Percentiles rank a stretch among this genome's conserved stretches.
Conservation (phyloP, 2,113 vertebrate species). For the Podocnemis expansa region DNA sequence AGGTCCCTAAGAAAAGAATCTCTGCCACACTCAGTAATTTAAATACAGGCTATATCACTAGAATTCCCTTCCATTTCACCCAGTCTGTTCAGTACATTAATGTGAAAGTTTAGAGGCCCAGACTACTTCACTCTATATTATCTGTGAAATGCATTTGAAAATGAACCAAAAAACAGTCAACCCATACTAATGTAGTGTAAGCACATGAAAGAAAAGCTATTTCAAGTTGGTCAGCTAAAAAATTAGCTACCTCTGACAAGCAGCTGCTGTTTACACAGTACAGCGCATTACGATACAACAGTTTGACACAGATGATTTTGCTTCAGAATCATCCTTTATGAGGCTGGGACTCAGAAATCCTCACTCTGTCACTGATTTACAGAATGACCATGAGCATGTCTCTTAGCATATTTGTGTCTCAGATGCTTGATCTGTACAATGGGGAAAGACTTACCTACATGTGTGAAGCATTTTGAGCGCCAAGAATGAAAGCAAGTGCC, state of each 20-base stretch:
- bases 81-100: not conserved
- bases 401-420: not conserved
- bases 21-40: not conserved
- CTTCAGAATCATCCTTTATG: not conserved
- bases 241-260: fast-evolving
- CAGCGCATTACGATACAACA: not conserved
- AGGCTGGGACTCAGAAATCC: not conserved
- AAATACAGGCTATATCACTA: not conserved
- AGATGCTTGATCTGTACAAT: not conserved
- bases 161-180: not conserved
- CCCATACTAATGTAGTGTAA: fast-evolving
- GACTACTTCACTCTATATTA: not conserved
- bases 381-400: not conserved
- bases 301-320: not conserved
- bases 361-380: not conserved
- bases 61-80: not conserved
- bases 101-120: not conserved
- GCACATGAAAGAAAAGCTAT: not conserved
- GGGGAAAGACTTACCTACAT: not conserved
- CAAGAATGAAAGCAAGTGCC: not conserved
- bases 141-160: too few species aligned
- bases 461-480: not conserved
- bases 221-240: not conserved
- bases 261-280: not conserved
- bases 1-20: not conserved